Percentiles rank a stretch among this genome's conserved stretches.
Evolutionary conservation across 2,888 invertebrate genomes (phyloP).

Genomic region (Lasioglossum villosulum): DNA sequence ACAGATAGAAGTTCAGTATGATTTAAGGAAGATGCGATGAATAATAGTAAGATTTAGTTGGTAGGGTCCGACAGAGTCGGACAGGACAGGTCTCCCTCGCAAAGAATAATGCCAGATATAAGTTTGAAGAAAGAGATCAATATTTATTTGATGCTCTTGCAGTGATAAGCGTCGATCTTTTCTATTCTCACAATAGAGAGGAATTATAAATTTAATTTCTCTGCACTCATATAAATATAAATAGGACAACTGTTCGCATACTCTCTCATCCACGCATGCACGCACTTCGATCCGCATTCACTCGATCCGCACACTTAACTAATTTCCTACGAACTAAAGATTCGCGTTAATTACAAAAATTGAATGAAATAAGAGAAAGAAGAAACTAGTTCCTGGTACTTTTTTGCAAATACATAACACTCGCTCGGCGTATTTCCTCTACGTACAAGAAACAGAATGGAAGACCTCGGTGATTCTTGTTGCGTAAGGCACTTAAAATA

Average conservation of each 20-base stretch:
- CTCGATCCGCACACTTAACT: slow-evolving; percentile 40
- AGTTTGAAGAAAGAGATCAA: slow-evolving; percentile 82
- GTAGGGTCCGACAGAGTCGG: not conserved
- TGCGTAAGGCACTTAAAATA: slow-evolving; percentile 84
- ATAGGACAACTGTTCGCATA: slow-evolving; percentile 60
- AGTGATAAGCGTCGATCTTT: slow-evolving; percentile 82
- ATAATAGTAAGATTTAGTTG: not conserved
- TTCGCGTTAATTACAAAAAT: slow-evolving; percentile 60
- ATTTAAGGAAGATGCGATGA: not conserved
- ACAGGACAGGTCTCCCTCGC: slow-evolving; percentile 3
- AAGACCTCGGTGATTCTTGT: slow-evolving; percentile 84
- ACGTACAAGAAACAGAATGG: slow-evolving; percentile 82
- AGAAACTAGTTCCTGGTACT: slow-evolving; percentile 57
- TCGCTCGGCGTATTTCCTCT: slow-evolving; percentile 68
- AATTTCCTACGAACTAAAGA: slow-evolving; percentile 62
- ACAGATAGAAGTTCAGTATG: not conserved
- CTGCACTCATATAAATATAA: slow-evolving; percentile 74
- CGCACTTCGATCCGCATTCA: not conserved
- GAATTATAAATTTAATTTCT: slow-evolving; percentile 78
- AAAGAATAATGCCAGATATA: slow-evolving; percentile 58
- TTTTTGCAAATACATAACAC: slow-evolving; percentile 63
- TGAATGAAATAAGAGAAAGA: slow-evolving; percentile 14
- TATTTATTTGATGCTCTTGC: slow-evolving; percentile 84
- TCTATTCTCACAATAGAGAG: slow-evolving; percentile 82
- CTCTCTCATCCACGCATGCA: slow-evolving; percentile 35